These are phyloP conservation scores for Pseudopleuronectes americanus DNA, from an alignment of 2,797 vertebrate genomes.

Conservation along the genomic window DNA sequence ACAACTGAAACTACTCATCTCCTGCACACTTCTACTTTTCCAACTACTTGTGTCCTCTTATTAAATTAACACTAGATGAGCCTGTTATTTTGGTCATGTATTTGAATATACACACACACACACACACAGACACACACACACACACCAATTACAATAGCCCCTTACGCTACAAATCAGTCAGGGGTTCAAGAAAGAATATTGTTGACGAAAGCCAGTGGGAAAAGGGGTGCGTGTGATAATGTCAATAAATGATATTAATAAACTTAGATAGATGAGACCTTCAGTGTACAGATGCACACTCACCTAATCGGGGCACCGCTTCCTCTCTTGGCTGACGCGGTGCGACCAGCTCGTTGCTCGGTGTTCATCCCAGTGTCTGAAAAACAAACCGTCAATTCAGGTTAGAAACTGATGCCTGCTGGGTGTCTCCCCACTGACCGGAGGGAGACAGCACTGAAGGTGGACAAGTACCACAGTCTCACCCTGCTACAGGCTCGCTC, in stretches of 20 bases:
- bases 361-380: conserved; percentile 57
- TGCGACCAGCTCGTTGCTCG: conserved; percentile 53
- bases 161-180: not conserved
- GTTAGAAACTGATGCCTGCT: not conserved
- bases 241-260: no score
- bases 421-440: not conserved
- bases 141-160: not conserved
- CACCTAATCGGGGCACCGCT: conserved; percentile 51
- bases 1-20: not conserved
- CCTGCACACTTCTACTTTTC: not conserved
- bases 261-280: no score
- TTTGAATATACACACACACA: no score
- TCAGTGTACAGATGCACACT: conserved; percentile 1
- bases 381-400: conserved; percentile 34
- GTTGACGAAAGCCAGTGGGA: no score
- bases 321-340: conserved; percentile 47
- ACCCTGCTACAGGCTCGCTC: not conserved
- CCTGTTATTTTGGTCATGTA: no score
- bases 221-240: no score
- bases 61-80: not conserved
- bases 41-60: not conserved
- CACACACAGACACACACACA: no score
- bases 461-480: conserved; percentile 9
- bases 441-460: conserved; percentile 2
- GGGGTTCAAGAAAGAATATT: not conserved